These are phyloP conservation scores for Parnassius mnemosyne DNA, from an alignment of 2,888 invertebrate species.

Conservation along the genomic window DNA sequence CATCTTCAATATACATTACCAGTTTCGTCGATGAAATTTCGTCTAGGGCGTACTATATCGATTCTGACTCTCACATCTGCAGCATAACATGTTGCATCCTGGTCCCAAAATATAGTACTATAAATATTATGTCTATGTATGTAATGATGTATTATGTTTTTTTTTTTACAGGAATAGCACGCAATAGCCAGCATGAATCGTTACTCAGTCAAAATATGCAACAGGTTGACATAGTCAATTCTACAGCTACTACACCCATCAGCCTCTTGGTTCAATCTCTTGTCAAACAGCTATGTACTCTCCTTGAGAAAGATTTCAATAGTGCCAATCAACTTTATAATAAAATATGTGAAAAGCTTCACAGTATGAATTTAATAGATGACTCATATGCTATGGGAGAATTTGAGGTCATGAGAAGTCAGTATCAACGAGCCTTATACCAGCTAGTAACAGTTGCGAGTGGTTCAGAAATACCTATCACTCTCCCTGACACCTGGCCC, in stretches of 20 bases:
- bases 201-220: constrained; percentile 58
- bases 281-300: constrained; percentile 83
- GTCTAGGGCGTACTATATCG: too few relatives aligned
- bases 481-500: constrained; percentile 75
- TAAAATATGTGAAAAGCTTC: constrained; percentile 84
- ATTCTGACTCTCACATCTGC: too few relatives aligned
- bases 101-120: too few relatives aligned
- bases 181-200: constrained; percentile 56
- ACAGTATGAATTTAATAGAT: constrained; percentile 85
- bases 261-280: constrained; percentile 86
- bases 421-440: constrained; percentile 84
- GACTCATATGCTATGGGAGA: constrained; percentile 85
- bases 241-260: constrained; percentile 78
- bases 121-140: too few relatives aligned
- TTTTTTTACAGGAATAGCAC: constrained; percentile 50
- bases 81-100: too few relatives aligned
- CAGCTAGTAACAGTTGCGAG: constrained; percentile 82
- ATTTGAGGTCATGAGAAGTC: constrained; percentile 84
- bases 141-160: neutral
- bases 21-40: too few relatives aligned
- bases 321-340: constrained; percentile 83
- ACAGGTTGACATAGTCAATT: constrained; percentile 62
- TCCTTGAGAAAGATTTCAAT: constrained; percentile 81
- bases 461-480: constrained; percentile 74
- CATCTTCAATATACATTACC: too few relatives aligned